phyloP scores from a whole-genome alignment of 35 echinoderm and acorn worm species.

The Acanthaster planci region DNA sequence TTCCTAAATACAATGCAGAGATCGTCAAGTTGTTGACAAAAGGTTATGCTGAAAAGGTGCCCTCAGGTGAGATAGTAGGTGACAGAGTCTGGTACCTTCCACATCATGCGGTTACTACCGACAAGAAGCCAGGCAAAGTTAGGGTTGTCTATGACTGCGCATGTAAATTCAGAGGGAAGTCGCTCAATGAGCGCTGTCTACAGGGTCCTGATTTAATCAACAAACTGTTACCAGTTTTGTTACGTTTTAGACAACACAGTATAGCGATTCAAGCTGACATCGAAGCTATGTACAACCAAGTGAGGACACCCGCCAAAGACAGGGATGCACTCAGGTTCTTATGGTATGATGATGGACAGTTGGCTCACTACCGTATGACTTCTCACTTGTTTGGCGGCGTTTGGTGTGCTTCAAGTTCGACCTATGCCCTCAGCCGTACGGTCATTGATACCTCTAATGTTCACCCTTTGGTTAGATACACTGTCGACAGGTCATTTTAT shows the following conservation, averaged over 20 bases:
- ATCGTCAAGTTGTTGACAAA: neutral
- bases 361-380: conserved; percentile 50
- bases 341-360: conserved; percentile 46
- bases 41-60: conserved; percentile 10
- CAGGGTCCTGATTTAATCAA: conserved; percentile 61
- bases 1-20: too few species aligned
- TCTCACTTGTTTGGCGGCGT: conserved; percentile 66
- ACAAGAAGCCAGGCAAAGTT: neutral
- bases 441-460: conserved; percentile 32
- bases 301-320: conserved; percentile 8
- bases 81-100: neutral
- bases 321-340: conserved; percentile 34
- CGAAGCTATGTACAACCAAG: conserved; percentile 42
- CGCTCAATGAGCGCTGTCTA: conserved; percentile 28
- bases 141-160: conserved; percentile 55
- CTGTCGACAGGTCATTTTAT: conserved; percentile 50
- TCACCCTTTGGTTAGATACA: neutral
- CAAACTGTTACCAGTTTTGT: conserved; percentile 42
- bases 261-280: conserved; percentile 35
- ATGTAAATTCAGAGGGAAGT: conserved; percentile 19
- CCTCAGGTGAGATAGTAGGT: too few species aligned
- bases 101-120: neutral
- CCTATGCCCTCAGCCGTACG: conserved; percentile 37
- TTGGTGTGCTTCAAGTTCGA: conserved; percentile 52
- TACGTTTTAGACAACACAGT: conserved; percentile 2